These are phyloP conservation scores for Lasioglossum baleicum DNA, from an alignment of 1,140 invertebrate species.

Conservation along the genomic window DNA sequence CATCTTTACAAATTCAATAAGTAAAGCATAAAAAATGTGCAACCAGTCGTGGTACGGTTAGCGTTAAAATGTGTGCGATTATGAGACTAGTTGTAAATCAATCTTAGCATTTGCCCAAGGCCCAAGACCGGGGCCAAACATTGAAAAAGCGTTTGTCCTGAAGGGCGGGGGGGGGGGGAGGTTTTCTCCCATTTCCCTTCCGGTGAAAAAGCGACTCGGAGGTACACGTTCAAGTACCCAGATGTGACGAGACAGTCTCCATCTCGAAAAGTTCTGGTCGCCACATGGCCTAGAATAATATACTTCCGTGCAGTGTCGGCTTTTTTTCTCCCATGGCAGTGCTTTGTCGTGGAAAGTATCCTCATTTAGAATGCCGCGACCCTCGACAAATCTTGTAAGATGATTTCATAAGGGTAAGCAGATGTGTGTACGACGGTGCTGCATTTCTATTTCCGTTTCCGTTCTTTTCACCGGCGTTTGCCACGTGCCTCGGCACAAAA, in stretches of 20 bases:
- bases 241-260: slow-evolving; percentile 2
- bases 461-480: background rate
- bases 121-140: no score
- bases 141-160: no score
- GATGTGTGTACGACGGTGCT: slow-evolving; percentile 15
- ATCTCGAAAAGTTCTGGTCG: slow-evolving; percentile 29
- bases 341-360: slow-evolving; percentile 12
- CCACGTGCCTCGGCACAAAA: slow-evolving; percentile 1
- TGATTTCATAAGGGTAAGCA: slow-evolving; percentile 32
- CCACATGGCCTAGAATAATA: slow-evolving; percentile 42
- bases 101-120: no score
- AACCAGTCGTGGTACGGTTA: no score
- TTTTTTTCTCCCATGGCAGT: slow-evolving; percentile 1
- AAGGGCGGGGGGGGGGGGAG: no score
- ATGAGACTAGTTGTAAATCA: no score
- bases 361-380: slow-evolving; percentile 1
- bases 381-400: slow-evolving; percentile 29
- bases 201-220: background rate
- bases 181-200: slow-evolving; percentile 4
- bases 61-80: no score
- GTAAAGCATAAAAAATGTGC: no score
- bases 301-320: slow-evolving; percentile 30
- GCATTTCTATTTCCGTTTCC: slow-evolving; percentile 45
- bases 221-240: slow-evolving; percentile 3
- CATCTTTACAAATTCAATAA: no score